Base-by-base conservation (phyloP, 35 echinoderm and acorn worm genomes). In the Holothuria glaberrima region DNA sequence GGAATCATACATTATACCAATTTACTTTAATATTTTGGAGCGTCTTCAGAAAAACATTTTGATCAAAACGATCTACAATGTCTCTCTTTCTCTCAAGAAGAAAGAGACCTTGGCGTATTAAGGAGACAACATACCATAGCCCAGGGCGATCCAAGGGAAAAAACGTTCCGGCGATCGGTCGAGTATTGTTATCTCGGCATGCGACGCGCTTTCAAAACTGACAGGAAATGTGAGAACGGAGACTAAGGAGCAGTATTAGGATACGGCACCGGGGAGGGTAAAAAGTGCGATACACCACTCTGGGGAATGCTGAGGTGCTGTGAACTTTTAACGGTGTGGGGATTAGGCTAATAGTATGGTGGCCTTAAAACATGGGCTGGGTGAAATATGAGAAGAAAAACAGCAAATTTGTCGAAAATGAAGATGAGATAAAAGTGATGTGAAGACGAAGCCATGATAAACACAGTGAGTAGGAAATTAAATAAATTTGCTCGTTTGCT, bases 401-500 rank as follows among this genome's bases (percentile, higher is more conserved):
- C 50, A 54, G 3, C 50, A 54, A 54, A 54, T 54, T 54, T 54
- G 50, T 54, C 50, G 50, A 54, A 54, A 54, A 17, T 54, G 50
- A 54, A 54, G 50, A 54, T 54, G 13, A 17, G 50, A 17, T 14
- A 9, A 78, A 78, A 21, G 50, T 25, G 50, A 78, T 52, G 74
- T 4, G 26, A 48, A 78, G 7, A 78, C 20, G 44, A 28, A 78
- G 50, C 29, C 41, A 52, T 30, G 41, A 78, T 48, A 21, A 41
- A 22, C 74, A 50, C 74, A 78, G 74, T 33, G 24, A 78, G 74
- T 7, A 78, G 36, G 33, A 78, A 78, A 78, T 78, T 78, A 78
- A 48, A 26, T 74, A 78, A 78, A 78, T 78, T 78, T 56, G 46
- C 50, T 78, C 41, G 74, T 78, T 78, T 78, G 50, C 9, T 48